Evolutionary conservation across 2,888 invertebrate species (phyloP).

Genomic region (Morinoia aosen): DNA sequence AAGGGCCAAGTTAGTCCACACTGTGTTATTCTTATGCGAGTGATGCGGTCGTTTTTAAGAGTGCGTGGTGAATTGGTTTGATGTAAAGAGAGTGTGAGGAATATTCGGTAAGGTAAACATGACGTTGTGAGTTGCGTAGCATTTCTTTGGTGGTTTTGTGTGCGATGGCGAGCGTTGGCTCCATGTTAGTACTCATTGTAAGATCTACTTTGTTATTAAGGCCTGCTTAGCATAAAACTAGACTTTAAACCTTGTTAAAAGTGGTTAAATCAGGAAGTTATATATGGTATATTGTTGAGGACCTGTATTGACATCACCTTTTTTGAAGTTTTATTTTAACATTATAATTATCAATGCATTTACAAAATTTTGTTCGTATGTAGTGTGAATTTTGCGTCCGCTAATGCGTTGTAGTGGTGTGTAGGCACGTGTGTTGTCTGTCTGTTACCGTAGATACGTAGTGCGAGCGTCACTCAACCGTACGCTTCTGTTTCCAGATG

Average conservation of each 20-base stretch:
- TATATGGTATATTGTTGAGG: neutral
- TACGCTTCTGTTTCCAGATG: constrained; percentile 18
- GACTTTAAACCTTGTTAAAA: neutral
- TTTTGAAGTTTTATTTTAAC: neutral
- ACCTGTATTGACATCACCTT: neutral
- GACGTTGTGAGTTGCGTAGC: too few relatives aligned
- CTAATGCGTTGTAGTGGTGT: neutral
- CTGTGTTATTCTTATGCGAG: neutral
- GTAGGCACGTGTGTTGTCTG: neutral
- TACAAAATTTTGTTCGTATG: neutral
- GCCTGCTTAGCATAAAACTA: neutral
- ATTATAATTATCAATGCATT: neutral
- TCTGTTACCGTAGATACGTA: neutral
- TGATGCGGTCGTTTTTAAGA: neutral
- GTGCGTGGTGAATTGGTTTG: neutral
- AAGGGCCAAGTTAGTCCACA: neutral
- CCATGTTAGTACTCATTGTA: neutral
- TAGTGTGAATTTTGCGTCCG: neutral
- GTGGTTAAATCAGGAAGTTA: neutral
- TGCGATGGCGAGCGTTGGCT: neutral
- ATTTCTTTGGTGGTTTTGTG: too few relatives aligned
- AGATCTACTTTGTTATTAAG: neutral
- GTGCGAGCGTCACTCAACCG: neutral
- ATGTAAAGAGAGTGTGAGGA: neutral
- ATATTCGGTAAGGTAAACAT: neutral